Percentiles rank a stretch among this genome's conserved stretches.
Evolutionary conservation across 2,113 vertebrate genomes (phyloP).

Genomic region (Gymnarchus niloticus): DNA sequence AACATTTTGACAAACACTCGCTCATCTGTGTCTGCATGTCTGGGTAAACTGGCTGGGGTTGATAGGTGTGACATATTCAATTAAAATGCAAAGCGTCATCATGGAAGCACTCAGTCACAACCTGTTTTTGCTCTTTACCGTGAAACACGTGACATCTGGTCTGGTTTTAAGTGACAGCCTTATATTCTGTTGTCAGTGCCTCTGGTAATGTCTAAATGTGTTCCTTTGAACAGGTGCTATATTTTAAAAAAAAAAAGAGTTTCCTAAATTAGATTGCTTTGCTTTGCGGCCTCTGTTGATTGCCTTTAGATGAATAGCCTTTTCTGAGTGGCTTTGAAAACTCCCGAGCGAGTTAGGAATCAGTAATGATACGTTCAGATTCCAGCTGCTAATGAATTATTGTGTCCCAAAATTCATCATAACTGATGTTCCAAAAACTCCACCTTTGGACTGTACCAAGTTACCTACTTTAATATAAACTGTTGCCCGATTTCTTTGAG

Average conservation of each 20-base stretch:
- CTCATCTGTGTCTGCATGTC: constrained; percentile 2
- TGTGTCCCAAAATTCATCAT: not conserved
- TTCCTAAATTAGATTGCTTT: not conserved
- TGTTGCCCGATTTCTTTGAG: not conserved
- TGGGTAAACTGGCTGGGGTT: not conserved
- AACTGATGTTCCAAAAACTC: too few species aligned
- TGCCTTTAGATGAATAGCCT: not conserved
- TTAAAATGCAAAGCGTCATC: not conserved
- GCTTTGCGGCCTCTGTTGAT: not conserved
- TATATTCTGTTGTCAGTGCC: not conserved
- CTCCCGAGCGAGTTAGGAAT: not conserved
- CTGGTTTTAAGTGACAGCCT: not conserved
- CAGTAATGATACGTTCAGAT: not conserved
- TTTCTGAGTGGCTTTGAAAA: not conserved
- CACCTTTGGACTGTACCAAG: not conserved
- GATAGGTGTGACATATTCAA: constrained; percentile 6
- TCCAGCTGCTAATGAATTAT: not conserved
- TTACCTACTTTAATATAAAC: not conserved
- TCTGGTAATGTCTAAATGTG: not conserved
- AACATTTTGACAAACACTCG: not conserved
- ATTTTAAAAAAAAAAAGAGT: not conserved
- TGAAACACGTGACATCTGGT: not conserved
- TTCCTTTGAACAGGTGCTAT: not conserved
- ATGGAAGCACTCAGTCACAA: not conserved
- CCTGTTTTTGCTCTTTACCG: not conserved